Conservation (phyloP, 2,888 invertebrate species). For the Stratiomys singularior region DNA sequence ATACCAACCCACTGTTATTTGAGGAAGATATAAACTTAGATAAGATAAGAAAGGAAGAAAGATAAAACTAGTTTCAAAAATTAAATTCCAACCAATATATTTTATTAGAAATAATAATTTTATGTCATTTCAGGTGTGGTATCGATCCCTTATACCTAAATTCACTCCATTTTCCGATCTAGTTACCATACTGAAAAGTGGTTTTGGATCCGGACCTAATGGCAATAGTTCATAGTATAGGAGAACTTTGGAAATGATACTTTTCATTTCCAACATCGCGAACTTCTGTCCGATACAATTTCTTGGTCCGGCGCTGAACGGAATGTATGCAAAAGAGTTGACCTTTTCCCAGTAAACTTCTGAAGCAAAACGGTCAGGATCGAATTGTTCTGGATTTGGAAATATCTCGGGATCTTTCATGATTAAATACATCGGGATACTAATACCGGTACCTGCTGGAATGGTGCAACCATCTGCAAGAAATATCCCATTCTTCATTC, state of each 20-base stretch:
- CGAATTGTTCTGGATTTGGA: conserved; percentile 58
- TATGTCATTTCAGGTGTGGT: no score
- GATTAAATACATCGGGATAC: conserved; percentile 60
- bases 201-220: conserved; percentile 56
- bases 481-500: not conserved
- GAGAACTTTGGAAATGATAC: conserved; percentile 58
- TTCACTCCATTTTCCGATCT: conserved; percentile 60
- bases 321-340: conserved; percentile 58
- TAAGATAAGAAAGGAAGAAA: no score
- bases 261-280: conserved; percentile 60
- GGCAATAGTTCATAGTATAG: conserved; percentile 59
- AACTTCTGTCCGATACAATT: conserved; percentile 65
- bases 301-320: conserved; percentile 67
- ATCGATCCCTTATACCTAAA: conserved; percentile 53
- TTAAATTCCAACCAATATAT: no score
- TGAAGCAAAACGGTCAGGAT: conserved; percentile 62
- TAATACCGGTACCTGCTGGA: conserved; percentile 59
- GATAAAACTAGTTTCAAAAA: no score
- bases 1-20: no score
- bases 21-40: no score
- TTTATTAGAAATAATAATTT: no score
- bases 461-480: conserved; percentile 56
- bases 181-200: conserved; percentile 57
- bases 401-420: conserved; percentile 58
- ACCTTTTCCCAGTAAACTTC: conserved; percentile 61